A percentile compares a stretch with the other conserved stretches of the same genome.
Evolutionary conservation across 2,888 invertebrate species (phyloP).

Genomic region (Zhengitettix transpicula): DNA sequence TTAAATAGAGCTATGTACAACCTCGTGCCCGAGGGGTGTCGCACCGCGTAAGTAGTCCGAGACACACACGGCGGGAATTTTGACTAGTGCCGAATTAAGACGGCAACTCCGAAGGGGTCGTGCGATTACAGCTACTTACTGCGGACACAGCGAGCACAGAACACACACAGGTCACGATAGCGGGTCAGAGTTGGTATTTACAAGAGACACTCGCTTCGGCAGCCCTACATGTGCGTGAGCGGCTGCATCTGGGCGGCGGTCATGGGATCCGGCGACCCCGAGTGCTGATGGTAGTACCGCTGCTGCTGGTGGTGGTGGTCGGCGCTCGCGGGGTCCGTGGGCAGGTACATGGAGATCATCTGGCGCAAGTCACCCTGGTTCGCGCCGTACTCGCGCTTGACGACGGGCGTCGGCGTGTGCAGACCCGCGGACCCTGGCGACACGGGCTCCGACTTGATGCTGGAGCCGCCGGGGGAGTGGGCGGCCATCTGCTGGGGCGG

Average conservation of each 20-base stretch:
- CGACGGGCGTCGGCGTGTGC: conserved; percentile 20
- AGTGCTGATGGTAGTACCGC: conserved; percentile 35
- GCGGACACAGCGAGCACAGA: background rate
- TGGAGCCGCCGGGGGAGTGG: conserved; percentile 74
- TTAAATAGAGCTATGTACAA: too few species aligned
- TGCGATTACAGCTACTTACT: too few species aligned
- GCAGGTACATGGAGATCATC: conserved; percentile 63
- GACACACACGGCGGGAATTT: too few species aligned
- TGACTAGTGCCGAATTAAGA: too few species aligned
- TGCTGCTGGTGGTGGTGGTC: conserved; percentile 34
- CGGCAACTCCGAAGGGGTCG: too few species aligned
- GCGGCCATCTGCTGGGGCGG: conserved; percentile 39
- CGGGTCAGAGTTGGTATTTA: background rate
- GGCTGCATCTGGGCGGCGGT: conserved; percentile 35
- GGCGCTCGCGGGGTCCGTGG: conserved; percentile 44
- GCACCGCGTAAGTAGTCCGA: too few species aligned
- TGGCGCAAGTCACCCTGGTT: conserved; percentile 44
- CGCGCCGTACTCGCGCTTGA: conserved; percentile 55
- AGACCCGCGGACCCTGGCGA: conserved; percentile 46
- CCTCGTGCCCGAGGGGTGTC: too few species aligned
- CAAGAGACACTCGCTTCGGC: background rate
- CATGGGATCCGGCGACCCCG: conserved; percentile 41
- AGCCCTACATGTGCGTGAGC: conserved; percentile 45
- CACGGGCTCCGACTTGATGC: conserved; percentile 78
- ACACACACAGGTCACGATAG: conserved; percentile 6